Percentiles rank a stretch among this genome's conserved stretches.
Evolutionary conservation across 2,888 invertebrate species (phyloP).

Genomic region (Ophion ventricosus): DNA sequence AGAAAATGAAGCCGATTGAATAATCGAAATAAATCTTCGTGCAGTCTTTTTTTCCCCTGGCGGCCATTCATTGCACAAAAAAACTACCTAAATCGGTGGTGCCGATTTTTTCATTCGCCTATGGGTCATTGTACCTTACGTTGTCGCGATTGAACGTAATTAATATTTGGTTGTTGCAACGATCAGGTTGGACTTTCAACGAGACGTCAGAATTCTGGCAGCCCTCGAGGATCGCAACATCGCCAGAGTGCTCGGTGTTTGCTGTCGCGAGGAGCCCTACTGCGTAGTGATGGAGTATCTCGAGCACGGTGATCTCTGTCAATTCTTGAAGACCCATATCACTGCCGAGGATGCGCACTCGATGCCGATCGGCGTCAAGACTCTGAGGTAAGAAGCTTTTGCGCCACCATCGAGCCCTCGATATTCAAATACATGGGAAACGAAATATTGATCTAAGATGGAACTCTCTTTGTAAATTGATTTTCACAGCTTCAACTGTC

Average conservation of each 20-base stretch:
- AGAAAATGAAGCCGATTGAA: slow-evolving; percentile 49
- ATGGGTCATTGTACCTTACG: too few relatives aligned
- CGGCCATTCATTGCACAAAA: not conserved
- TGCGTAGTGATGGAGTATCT: slow-evolving; percentile 94
- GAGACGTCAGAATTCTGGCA: slow-evolving; percentile 93
- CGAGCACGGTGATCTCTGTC: slow-evolving; percentile 92
- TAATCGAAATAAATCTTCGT: slow-evolving; percentile 52
- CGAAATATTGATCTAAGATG: not conserved
- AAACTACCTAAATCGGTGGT: not conserved
- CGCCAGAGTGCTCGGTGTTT: slow-evolving; percentile 90
- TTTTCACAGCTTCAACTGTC: slow-evolving; percentile 88
- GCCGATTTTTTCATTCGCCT: too few relatives aligned
- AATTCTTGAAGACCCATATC: slow-evolving; percentile 89
- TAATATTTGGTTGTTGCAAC: not conserved
- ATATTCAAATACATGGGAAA: too few relatives aligned
- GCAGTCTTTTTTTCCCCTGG: slow-evolving; percentile 6
- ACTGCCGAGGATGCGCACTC: slow-evolving; percentile 87
- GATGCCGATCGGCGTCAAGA: slow-evolving; percentile 86
- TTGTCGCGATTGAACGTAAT: not conserved
- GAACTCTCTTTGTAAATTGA: slow-evolving; percentile 10
- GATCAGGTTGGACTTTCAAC: slow-evolving; percentile 91
- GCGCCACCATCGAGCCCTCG: too few relatives aligned
- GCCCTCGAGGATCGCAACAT: slow-evolving; percentile 92
- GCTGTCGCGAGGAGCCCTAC: slow-evolving; percentile 89
- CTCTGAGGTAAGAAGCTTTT: slow-evolving; percentile 83